Percentiles rank a stretch among this genome's conserved stretches.
phyloP scores from a whole-genome alignment of 2,888 invertebrate species.

The Vesta saturnalis region DNA sequence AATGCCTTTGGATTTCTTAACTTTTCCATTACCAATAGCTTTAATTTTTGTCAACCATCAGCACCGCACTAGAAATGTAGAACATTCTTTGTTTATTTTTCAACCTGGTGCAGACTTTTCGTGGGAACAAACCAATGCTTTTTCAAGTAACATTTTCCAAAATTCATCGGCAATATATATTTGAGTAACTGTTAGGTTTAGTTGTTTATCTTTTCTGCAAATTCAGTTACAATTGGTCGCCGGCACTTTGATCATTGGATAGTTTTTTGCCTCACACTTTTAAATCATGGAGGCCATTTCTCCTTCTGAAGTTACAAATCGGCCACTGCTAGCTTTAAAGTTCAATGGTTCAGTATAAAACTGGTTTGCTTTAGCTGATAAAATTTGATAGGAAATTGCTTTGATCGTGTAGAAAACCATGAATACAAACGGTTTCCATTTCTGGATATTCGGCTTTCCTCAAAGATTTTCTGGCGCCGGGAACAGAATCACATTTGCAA shows the following conservation, averaged over 20 bases:
- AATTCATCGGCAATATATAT: not conserved
- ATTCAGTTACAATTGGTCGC: not conserved
- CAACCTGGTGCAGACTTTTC: not conserved
- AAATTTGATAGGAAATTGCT: too few species aligned
- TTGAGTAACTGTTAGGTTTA: not conserved
- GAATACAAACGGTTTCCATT: not conserved
- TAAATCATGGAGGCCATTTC: not conserved
- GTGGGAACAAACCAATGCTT: not conserved
- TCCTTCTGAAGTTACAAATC: not conserved
- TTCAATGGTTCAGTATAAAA: not conserved
- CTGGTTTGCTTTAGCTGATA: too few species aligned
- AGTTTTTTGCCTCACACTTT: not conserved
- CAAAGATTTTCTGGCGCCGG: not conserved
- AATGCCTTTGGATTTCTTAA: too few species aligned
- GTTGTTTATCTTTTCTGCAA: not conserved
- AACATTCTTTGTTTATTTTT: not conserved
- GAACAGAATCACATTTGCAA: not conserved
- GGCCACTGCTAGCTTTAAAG: not conserved
- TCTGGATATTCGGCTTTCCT: not conserved
- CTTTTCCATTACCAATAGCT: too few species aligned
- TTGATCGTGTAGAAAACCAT: too few species aligned
- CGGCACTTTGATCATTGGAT: not conserved
- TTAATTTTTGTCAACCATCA: not conserved
- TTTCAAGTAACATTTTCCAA: not conserved
- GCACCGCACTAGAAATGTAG: constrained; percentile 1